Percentiles rank a stretch among this genome's conserved stretches.
Conservation (phyloP, 2,113 vertebrate genomes). For the Noturus placidus region DNA sequence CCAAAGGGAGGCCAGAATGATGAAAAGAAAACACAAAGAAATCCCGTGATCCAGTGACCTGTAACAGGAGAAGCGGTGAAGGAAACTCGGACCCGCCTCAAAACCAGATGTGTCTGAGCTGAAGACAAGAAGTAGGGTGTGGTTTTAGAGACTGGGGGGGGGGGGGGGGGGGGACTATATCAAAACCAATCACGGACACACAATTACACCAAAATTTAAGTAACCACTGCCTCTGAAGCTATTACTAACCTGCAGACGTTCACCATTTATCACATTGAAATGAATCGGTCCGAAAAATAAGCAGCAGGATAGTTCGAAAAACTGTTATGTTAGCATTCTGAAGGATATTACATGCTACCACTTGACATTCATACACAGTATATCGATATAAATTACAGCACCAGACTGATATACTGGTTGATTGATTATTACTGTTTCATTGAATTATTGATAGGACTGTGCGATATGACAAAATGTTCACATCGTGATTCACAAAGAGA, state of each 20-base stretch:
- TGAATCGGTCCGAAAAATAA: neutral
- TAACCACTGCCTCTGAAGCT: neutral
- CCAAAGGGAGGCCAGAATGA: neutral
- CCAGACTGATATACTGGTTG: neutral
- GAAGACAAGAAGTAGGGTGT: conserved; percentile 27
- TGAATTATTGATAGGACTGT: neutral
- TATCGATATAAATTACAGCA: neutral
- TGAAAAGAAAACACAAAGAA: conserved; percentile 21
- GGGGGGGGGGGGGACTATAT: no score
- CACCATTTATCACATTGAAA: neutral
- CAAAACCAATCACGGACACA: neutral
- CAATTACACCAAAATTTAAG: neutral
- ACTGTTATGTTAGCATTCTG: neutral
- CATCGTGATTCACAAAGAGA: neutral
- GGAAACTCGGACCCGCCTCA: conserved; percentile 20
- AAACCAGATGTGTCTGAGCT: conserved; percentile 41
- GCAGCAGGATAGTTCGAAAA: neutral
- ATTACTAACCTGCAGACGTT: neutral
- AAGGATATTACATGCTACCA: neutral
- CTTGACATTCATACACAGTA: neutral
- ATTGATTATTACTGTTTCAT: neutral
- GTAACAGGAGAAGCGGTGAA: conserved; percentile 24
- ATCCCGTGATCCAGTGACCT: conserved; percentile 10
- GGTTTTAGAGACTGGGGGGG: neutral
- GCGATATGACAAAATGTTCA: neutral